A percentile compares a stretch with the other conserved stretches of the same genome.
These are phyloP conservation scores for Lycodopsis pacificus DNA, from an alignment of 2,797 vertebrate genomes.

Conservation along the genomic window DNA sequence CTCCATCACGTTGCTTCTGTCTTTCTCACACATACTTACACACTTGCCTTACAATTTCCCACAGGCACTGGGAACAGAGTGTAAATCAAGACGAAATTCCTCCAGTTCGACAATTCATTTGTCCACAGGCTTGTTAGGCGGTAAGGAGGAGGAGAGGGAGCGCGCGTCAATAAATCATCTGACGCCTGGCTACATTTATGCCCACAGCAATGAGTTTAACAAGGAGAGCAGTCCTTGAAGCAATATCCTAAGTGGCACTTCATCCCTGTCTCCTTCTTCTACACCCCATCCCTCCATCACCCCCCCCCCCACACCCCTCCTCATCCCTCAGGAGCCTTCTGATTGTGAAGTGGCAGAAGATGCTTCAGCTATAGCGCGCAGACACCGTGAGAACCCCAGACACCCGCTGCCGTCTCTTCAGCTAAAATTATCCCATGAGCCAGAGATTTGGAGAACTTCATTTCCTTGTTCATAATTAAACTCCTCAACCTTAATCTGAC, in stretches of 20 bases:
- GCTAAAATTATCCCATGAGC: slow-evolving; percentile 75
- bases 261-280: slow-evolving; percentile 75
- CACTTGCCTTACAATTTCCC: slow-evolving; percentile 50
- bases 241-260: slow-evolving; percentile 86
- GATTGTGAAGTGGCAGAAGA: slow-evolving; percentile 78
- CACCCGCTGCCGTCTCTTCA: slow-evolving; percentile 53
- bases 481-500: slow-evolving; percentile 79
- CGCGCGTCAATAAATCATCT: slow-evolving; percentile 82
- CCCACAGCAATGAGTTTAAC: slow-evolving; percentile 80
- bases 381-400: slow-evolving; percentile 46
- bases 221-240: slow-evolving; percentile 80
- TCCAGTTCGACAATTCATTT: slow-evolving; percentile 78
- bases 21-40: slow-evolving; percentile 11
- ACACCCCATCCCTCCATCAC: slow-evolving; percentile 12
- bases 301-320: not conserved
- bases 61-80: slow-evolving; percentile 58
- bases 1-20: slow-evolving; percentile 1
- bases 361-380: slow-evolving; percentile 50
- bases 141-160: slow-evolving; percentile 72
- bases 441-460: slow-evolving; percentile 78
- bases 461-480: slow-evolving; percentile 83
- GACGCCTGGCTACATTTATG: slow-evolving; percentile 79
- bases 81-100: slow-evolving; percentile 80
- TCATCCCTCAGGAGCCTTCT: slow-evolving; percentile 69
- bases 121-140: slow-evolving; percentile 81